Base-by-base conservation (phyloP, 1,140 invertebrate species). In the Drosophila pandora region DNA sequence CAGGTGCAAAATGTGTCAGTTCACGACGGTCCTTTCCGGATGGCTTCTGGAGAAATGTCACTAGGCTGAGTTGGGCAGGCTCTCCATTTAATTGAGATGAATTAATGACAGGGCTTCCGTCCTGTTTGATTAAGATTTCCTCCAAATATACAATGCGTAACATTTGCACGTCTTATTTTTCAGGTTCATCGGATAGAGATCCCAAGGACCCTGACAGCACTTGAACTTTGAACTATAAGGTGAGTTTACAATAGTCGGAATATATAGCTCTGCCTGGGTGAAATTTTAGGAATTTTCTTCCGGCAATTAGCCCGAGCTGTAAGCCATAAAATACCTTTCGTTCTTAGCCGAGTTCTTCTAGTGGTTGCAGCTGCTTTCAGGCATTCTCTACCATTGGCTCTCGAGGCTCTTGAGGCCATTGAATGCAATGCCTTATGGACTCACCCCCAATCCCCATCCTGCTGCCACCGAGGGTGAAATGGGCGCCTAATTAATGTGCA, bases 1-100 rank as follows among this genome's bases (percentile, higher is more conserved):
- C 79, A 83, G 79, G 79, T 83, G 79, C 47, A 77, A 81, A 37
- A 37, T 78, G 65, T 82, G 79, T 63, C 78, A 68, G 73, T 63
- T 60, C 60, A 25, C 48, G 45, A 22, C n/a, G 39, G 17, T 17
- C 52, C 17, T 41, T 34, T 37, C 23, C 32, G 43, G 62, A 28
- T 53, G 23, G 13, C 49, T 41, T 53, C 30, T 41, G 39, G 8
- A 47, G 32, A 68, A 68, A 22, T 69, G 65, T 69, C 65, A 56
- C 39, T 50, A n/a, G 32, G 13, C 47, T 68, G 65, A 67, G 62
- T 3, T 12, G 63, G 49, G 22, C 30, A 9, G 7, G 30, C 25
- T 56, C 25, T 25, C 22, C 13, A 10, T 41, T 63, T 52, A 74
- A 74, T 74, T 75, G 72, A 58, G 28, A 43, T 53, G 37, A 56